Evolutionary conservation across 2,888 invertebrate species (phyloP).

Genomic region (Drosophila rubida): DNA sequence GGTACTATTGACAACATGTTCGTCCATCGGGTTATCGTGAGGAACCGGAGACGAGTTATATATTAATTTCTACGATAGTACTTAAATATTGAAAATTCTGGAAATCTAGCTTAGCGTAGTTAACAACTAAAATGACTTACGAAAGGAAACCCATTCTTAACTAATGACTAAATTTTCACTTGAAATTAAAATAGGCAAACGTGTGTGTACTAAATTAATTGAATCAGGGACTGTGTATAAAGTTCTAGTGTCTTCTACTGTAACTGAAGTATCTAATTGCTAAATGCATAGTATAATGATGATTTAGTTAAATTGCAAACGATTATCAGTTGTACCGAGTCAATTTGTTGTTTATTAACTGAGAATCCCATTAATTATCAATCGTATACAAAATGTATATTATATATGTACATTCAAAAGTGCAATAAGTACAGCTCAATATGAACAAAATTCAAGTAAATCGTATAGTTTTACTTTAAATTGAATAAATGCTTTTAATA

Average conservation of each 20-base stretch:
- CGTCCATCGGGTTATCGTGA: not conserved
- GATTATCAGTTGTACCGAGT: constrained; percentile 22
- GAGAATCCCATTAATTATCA: constrained; percentile 12
- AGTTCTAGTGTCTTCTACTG: not conserved
- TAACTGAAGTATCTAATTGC: not conserved
- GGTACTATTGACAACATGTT: not conserved
- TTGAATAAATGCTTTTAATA: constrained; percentile 1
- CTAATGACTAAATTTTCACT: not conserved
- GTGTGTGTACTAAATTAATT: not conserved
- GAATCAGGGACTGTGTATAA: not conserved
- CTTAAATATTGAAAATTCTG: not conserved
- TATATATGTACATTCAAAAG: constrained; percentile 41
- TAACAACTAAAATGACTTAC: constrained; percentile 18
- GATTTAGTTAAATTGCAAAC: constrained; percentile 15
- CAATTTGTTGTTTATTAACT: constrained; percentile 6
- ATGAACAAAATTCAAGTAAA: constrained; percentile 24
- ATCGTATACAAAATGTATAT: constrained; percentile 18
- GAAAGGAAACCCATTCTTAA: constrained; percentile 1
- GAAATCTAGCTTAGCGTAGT: constrained; percentile 5
- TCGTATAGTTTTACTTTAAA: not conserved
- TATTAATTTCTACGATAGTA: not conserved
- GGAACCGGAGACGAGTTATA: not conserved
- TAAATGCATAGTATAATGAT: constrained; percentile 4
- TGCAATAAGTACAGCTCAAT: constrained; percentile 37
- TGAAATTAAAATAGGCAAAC: not conserved